Evolutionary conservation across 2,888 invertebrate species (phyloP), one percentile per base, ranked within the genome.

Genomic region (Ctena decussata): DNA sequence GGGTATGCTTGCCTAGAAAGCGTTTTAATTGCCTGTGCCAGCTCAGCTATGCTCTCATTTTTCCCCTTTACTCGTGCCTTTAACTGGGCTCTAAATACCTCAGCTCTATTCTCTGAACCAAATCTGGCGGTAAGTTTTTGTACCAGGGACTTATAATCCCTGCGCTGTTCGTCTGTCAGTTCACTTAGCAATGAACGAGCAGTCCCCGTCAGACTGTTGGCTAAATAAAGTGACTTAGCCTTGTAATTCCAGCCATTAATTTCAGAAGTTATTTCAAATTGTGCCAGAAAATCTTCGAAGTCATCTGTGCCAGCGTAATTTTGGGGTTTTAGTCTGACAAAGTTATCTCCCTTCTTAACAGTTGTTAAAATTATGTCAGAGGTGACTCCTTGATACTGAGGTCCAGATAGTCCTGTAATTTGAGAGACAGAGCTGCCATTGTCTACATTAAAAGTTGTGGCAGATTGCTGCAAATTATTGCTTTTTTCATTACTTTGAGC

Each of bases 191-290:
- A 30, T 0, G 87, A 57, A 8, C 79, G 49, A 37, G 86, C 84
- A 18, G 32, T 11, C 8, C 85, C 86, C 15, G 35, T 80, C n/a
- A 87, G 69, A 80, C 82, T 79, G 39, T 81, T 79, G 15, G 89
- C 90, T 15, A 89, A 65, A 57, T 84, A 76, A 15, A 89, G 70
- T n/a, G 85, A 60, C 75, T 87, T 86, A 8, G 39, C 57, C 18
- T 57, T 27, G 77, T 77, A 81, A 35, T 82, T 89, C 71, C 93
- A 97, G 97, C 97, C 44, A 77, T 90, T 89, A 49, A 90, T 75
- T 37, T 86, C 89, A 24, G 86, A 32, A 12, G 85, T 27, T 12
- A 87, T 85, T 24, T 89, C 46, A 74, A 86, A 90, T 24, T 86
- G 90, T 12, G 82, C 70, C 1, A 89, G 41, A 57, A 83, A 90